Evolutionary conservation across 1,140 invertebrate genomes (phyloP), one percentile per base, ranked within the genome.

Genomic region (Meloidogyne chitwoodi): DNA sequence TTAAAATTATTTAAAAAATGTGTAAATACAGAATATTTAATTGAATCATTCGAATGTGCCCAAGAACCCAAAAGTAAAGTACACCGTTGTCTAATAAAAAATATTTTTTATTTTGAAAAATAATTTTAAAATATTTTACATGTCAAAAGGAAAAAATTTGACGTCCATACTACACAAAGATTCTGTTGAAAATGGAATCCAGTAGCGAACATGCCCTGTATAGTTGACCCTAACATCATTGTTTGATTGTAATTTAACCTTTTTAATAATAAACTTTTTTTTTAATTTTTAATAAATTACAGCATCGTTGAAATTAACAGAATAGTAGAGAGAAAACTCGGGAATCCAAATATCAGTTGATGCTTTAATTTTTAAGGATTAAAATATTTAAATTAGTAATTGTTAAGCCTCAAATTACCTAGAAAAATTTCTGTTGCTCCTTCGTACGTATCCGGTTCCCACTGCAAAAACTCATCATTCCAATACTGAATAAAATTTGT

Each of bases 321-420:
- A 80, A 64, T 85, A 85, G 48, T 85, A 81, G 11, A 83, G 75
- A 16, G 69, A 87, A 81, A 89, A 88, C 75, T 89, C 88, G 5
- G 89, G 88, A 65, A 87, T 88, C 88, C 89, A 89, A 61, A 89
- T 88, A 61, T 88, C 81, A 6, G 82, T 76, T 22, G 84, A 85
- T 6, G 88, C 70, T 73, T 29, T 38, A 73, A 65, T 41, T 61
- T 10, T n/a, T n/a, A n/a, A n/a, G n/a, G n/a, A n/a, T n/a, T 22
- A 6, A 16, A 41, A 16, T 41, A 41, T 16, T 27, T 4, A 19
- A 19, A 41, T 19, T 19, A 8, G 0, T n/a, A 27, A 34, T 8
- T 4, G 27, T 38, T 34, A 27, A n/a, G n/a, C n/a, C n/a, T n/a
- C n/a, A 63, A 31, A 61, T 31, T n/a, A 73, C 70, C 70, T 48